Base-by-base conservation (phyloP, 1,140 invertebrate genomes). In the Bombus waltoni region DNA sequence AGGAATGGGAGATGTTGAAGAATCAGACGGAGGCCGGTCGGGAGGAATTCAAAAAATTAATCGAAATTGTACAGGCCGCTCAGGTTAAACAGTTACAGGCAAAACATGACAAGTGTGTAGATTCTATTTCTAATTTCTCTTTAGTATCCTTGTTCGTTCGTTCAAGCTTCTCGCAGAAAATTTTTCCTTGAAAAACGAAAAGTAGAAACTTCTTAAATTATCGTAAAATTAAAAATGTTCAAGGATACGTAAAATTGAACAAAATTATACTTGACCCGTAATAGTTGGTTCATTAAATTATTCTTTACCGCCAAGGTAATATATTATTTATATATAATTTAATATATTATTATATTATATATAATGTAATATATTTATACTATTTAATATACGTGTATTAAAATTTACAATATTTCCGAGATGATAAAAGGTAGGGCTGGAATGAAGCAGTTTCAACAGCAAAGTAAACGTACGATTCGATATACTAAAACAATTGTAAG, bases 11-110 rank as follows among this genome's bases (percentile, higher is more conserved):
- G 85, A 95, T 98, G 92, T 95, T 98, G 86, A 97, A 98, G 89
- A 96, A 96, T 76, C 98, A 99, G 78, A 96, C 98, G 22, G 96
- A 97, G 85, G 97, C 98, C 92, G 98, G 98, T 91, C 96, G 98
- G 83, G 98, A 99, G 59, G 96, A 98, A 88, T 96, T 99, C 76
- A 97, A 97, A 92, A 98, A 97, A 91, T 96, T 99, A 88, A 98
- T 99, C 96, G 97, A 98, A 92, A 95, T 97, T 10, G 97, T 98
- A 40, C 99, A 99, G 93, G 96, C 96, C n/a, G 96, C 96, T 9
- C 99, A 99, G 94, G 96, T 98, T 92, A 99, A 99, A 93, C 97
- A 99, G 92, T 94, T 99, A 28, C 98, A 99, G 94, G 97, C 96
- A 47, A 98, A 98, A 94, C 98, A 99, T 94, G 98, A 99, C 94